Base-by-base conservation (phyloP, 2,888 invertebrate species). In the Meliscaeva auricollis region DNA sequence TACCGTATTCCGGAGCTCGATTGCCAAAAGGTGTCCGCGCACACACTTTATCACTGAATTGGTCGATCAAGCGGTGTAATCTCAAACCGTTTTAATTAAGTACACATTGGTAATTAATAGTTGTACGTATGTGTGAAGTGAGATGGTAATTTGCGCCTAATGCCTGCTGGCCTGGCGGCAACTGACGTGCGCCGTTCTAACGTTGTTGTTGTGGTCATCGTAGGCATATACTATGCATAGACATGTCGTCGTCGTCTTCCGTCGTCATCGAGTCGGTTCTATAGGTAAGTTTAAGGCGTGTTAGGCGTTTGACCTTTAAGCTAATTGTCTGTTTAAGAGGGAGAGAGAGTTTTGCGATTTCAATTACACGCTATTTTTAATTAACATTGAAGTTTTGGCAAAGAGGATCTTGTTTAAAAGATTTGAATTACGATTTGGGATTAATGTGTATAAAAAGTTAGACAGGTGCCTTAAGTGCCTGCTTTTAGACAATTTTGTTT, bases 41-140 rank as follows among this genome's bases (percentile, higher is more conserved):
- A 50, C 46, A 38, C 75, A 68, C 76, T 77, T 73, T 85, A 82
- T 87, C 87, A 78, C 58, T 68, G 82, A 78, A 87, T 78, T 74
- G 87, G 48, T 52, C 70, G 74, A 82, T 87, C 82, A 82, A 73
- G 78, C 58, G 73, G 78, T 78, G 82, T 78, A 87, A 87, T 87
- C 87, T 87, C 70, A 82, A 87, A 87, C 87, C 87, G 87, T 87
- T 87, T 87, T 87, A 87, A 87, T 87, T 87, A 87, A 87, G 87
- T 87, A 87, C 87, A 87, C 87, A 87, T 77, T 46, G 77, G 87
- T 87, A 87, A 87, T 87, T 87, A 87, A 87, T 87, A 87, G 87
- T 77, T 87, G 77, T 87, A 74, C 60, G 78, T 77, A 78, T 75
- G 78, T 77, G 82, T 72, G 73, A 77, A 85, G 81, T 81, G 81